Base-by-base conservation (phyloP, 2,888 invertebrate species). In the Poecilus cupreus region DNA sequence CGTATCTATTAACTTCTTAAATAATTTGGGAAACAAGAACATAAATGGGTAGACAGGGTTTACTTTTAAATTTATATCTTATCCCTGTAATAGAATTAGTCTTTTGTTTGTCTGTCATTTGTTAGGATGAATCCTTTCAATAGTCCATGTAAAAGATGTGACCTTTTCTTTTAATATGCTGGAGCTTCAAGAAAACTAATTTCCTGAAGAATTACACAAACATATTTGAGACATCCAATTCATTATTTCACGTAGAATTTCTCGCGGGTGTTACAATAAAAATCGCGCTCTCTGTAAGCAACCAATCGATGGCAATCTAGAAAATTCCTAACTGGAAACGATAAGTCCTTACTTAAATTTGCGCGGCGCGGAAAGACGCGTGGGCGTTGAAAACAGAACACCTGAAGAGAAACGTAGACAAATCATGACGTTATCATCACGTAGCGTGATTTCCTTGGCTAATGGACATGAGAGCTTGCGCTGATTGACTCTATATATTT, bases 401-500 rank as follows among this genome's bases (percentile, higher is more conserved):
- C 49, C n/a, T n/a, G n/a, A n/a, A n/a, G n/a, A 18, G 49, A 49
- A 43, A 39, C n/a, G n/a, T n/a, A n/a, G n/a, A n/a, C n/a, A n/a
- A 13, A 32, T 32, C 32, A 32, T 32, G 32, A 32, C 1, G 32
- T 32, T 32, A 32, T 32, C 32, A 8, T 32, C 1, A 32, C 32
- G 32, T 32, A 5, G 32, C 32, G 32, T 32, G 4, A 32, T 32
- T 32, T 32, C 32, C 32, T 5, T 32, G 32, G 54, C 20, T 54
- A 54, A 54, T 54, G 54, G 54, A 54, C 22, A 54, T 8, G 8
- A 32, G 4, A 32, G 43, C 18, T 60, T 43, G 8, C 64, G 10
- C 77, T 77, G 77, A 77, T 77, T 77, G 77, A 77, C 60, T 60
- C 24, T 18, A 24, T 77, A 77, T 77, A 77, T 77, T 60, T 77